phyloP scores from a whole-genome alignment of 30 jellyfish, hydroid and myxozoan genomes.

The Aurelia sp. region DNA sequence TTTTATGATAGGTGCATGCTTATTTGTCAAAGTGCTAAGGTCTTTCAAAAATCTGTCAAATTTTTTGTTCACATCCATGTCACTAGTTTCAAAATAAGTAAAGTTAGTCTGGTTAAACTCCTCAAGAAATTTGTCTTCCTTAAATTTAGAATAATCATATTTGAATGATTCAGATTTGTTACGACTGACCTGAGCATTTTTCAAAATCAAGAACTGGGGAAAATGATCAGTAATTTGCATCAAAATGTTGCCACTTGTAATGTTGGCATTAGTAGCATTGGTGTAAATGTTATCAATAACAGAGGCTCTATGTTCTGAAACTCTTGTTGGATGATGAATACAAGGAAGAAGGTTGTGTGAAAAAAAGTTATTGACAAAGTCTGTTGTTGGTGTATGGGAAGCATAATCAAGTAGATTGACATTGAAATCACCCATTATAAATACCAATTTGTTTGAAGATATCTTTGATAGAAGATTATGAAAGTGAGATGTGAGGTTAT shows the following conservation, averaged over 20 bases:
- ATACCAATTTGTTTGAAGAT: background rate
- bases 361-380: conserved; percentile 14
- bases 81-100: conserved; percentile 9
- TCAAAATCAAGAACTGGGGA: too few relatives aligned
- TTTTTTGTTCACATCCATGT: conserved; percentile 12
- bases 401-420: conserved; percentile 30
- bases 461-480: conserved; percentile 27
- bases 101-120: conserved; percentile 24
- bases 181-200: too few relatives aligned
- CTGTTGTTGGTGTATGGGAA: conserved; percentile 57
- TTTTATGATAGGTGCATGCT: conserved; percentile 38
- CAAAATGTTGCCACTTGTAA: too few relatives aligned
- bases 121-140: background rate
- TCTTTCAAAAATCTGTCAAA: background rate
- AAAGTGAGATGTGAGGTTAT: conserved; percentile 36
- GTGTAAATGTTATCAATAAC: conserved; percentile 55
- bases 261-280: conserved; percentile 22
- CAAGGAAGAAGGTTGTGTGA: conserved; percentile 32
- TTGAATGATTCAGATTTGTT: too few relatives aligned
- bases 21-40: conserved; percentile 11
- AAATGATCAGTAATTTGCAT: too few relatives aligned
- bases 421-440: background rate
- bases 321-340: conserved; percentile 41
- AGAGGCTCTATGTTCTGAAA: conserved; percentile 33
- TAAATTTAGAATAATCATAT: too few relatives aligned